Evolutionary conservation across 2,113 vertebrate species (phyloP), one percentile per base, ranked within the genome.

Genomic region (Anolis sagrei): DNA sequence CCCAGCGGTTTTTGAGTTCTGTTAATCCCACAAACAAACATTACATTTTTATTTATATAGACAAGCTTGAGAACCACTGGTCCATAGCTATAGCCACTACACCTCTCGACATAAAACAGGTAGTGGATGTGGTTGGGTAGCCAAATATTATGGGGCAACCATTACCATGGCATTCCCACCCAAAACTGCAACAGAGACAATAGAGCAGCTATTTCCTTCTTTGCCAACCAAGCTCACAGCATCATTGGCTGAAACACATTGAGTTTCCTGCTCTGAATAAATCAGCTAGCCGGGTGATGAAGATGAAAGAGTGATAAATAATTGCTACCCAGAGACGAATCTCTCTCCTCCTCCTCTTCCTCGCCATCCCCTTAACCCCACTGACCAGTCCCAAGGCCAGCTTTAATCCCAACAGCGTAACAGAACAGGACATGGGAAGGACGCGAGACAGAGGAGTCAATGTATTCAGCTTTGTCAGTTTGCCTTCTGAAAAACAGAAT

Each of bases 371-470:
- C 14, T 58, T 58, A 58, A 58, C 8, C 48, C 23, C 36, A 8
- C 76, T 19, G 36, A 7, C 11, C 11, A 5, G 44, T 25, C 23
- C 9, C 69, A 58, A 73, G 29, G 27, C 81, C 69, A 39, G 29
- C 29, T 36, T n/a, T 68, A 36, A 72, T 85, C 49, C 61, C 34
- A 9, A 51, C 39, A 44, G 39, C 39, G 39, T 36, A 79, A 85
- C 66, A 62, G 27, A 79, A 85, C 76, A 85, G 84, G 76, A 85
- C 68, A 19, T 36, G 29, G 25, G 76, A 85, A 85, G 76, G 84
- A 85, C 84, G 9, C 14, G 66, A 48, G 66, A 73, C 39, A 64
- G 76, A 58, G 18, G 54, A 72, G 76, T 85, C 84, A 79, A 79
- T 73, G 76, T 79, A 85, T 79, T 79, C 84, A 27, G 16, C 49